phyloP scores from a whole-genome alignment of 2,113 vertebrate genomes.

The Rhipidura dahli region DNA sequence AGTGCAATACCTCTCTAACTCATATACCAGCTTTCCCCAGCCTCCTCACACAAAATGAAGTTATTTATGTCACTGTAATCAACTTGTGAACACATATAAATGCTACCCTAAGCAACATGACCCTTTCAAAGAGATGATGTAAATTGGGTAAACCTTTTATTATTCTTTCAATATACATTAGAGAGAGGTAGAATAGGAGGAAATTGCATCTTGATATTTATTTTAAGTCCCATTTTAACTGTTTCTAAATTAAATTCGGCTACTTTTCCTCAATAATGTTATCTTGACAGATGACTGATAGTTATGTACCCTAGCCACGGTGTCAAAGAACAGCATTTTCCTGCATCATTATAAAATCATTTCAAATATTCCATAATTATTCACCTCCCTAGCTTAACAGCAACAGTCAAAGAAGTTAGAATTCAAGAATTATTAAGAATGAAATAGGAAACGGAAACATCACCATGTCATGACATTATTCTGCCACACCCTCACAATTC shows the following conservation, averaged over 20 bases:
- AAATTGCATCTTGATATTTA: neutral
- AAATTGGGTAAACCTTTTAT: neutral
- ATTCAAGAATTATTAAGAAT: neutral
- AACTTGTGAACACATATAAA: neutral
- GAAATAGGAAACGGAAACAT: neutral
- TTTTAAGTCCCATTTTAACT: neutral
- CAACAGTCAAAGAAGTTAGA: neutral
- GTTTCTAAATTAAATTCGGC: neutral
- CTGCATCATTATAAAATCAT: neutral
- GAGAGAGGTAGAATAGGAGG: neutral
- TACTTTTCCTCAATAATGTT: neutral
- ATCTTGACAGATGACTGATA: neutral
- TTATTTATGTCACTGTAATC: neutral
- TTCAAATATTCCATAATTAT: neutral
- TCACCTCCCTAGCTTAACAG: neutral
- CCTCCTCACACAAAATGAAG: neutral
- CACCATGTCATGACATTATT: neutral
- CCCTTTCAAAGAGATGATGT: neutral
- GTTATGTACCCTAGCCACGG: neutral
- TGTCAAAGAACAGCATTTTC: neutral
- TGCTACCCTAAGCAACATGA: neutral
- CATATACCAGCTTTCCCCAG: neutral
- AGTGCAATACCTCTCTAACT: neutral
- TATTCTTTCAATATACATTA: neutral
- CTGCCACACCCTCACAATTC: neutral